phyloP scores from a whole-genome alignment of 1,140 invertebrate species.

The Drosophila truncata region DNA sequence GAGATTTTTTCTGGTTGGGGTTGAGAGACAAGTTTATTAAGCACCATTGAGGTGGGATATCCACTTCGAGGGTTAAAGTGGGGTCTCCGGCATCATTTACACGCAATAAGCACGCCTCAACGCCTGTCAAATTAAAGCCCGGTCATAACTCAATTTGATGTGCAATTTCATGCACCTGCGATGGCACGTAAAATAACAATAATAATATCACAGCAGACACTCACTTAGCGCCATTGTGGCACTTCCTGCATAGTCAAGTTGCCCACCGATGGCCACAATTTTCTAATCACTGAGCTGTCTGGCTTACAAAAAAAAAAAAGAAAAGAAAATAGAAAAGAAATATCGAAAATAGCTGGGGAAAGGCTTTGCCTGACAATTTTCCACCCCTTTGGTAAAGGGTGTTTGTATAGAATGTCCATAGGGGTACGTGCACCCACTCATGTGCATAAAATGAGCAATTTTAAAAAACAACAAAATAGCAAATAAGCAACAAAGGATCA shows the following conservation, averaged over 20 bases:
- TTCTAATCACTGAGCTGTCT: slow-evolving; percentile 69
- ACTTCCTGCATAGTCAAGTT: slow-evolving; percentile 60
- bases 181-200: slow-evolving; percentile 59
- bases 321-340: slow-evolving; percentile 24
- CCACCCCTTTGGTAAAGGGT: slow-evolving; percentile 16
- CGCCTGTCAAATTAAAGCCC: slow-evolving; percentile 47
- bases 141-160: slow-evolving; percentile 78
- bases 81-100: slow-evolving; percentile 51
- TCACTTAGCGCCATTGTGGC: slow-evolving; percentile 58
- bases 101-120: slow-evolving; percentile 53
- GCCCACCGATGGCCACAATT: slow-evolving; percentile 43
- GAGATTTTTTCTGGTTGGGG: slow-evolving; percentile 15
- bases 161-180: slow-evolving; percentile 82
- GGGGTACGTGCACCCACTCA: slow-evolving; percentile 62
- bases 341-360: slow-evolving; percentile 32
- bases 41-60: slow-evolving; percentile 7
- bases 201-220: slow-evolving; percentile 14
- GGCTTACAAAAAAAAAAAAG: slow-evolving; percentile 28
- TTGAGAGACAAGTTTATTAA: slow-evolving; percentile 25
- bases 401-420: slow-evolving; percentile 20
- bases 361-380: slow-evolving; percentile 26
- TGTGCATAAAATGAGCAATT: slow-evolving; percentile 70
- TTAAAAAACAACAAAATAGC: slow-evolving; percentile 58
- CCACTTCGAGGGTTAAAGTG: not conserved
- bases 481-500: slow-evolving; percentile 39